Percentiles rank a stretch among this genome's conserved stretches.
phyloP scores from a whole-genome alignment of 2,888 invertebrate species.

The Fragum whitleyi region DNA sequence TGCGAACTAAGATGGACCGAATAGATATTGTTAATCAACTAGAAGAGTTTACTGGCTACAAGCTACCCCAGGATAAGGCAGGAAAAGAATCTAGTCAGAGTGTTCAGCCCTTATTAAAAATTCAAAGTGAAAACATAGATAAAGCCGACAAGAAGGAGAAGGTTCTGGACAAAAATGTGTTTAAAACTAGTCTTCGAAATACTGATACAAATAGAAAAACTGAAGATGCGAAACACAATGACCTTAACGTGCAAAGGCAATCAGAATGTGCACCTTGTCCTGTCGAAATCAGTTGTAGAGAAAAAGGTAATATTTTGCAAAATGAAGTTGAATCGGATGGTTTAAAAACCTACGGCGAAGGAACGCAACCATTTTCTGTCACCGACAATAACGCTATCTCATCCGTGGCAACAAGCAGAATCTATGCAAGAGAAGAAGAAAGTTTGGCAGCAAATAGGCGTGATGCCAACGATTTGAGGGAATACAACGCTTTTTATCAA shows the following conservation, averaged over 20 bases:
- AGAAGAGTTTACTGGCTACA: conserved; percentile 31
- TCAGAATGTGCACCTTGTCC: background rate
- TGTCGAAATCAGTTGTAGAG: background rate
- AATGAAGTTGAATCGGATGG: background rate
- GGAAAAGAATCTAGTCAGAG: background rate
- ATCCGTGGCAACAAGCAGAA: background rate
- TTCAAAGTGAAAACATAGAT: background rate
- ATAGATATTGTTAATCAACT: conserved; percentile 38
- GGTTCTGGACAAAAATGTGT: background rate
- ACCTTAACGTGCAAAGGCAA: background rate
- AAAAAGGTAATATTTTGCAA: background rate
- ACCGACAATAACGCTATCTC: background rate
- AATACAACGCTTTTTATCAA: background rate
- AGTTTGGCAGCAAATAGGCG: background rate
- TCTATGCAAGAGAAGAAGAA: background rate
- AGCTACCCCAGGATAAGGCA: conserved; percentile 3
- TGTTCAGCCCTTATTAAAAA: background rate
- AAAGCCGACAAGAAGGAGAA: background rate
- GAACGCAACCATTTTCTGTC: background rate
- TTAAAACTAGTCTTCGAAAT: background rate
- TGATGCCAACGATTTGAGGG: background rate
- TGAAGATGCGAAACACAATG: background rate
- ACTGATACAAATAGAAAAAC: background rate
- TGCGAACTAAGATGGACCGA: conserved; percentile 29
- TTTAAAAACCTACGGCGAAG: background rate